Percentiles rank a stretch among this genome's conserved stretches.
Evolutionary conservation across 2,888 invertebrate species (phyloP).

Genomic region (Urechis unicinctus): DNA sequence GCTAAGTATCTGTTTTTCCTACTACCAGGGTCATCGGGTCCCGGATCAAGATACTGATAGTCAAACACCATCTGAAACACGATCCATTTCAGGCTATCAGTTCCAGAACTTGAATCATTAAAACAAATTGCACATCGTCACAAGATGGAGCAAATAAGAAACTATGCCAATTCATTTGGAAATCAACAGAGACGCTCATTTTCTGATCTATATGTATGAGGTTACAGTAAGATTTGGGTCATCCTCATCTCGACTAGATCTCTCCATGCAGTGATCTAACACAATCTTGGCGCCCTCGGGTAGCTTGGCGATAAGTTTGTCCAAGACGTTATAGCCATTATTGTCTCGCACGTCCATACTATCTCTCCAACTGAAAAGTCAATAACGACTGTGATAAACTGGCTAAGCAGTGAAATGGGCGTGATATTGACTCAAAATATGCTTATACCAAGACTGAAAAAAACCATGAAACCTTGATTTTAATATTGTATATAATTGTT

Average conservation of each 20-base stretch:
- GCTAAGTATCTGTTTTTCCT: conserved; percentile 21
- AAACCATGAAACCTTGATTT: too few species aligned
- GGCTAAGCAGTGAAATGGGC: too few species aligned
- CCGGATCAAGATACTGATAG: conserved; percentile 25
- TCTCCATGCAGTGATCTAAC: conserved; percentile 24
- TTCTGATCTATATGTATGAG: not conserved
- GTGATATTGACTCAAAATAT: too few species aligned
- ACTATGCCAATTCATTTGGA: too few species aligned
- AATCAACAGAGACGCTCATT: not conserved
- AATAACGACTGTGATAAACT: too few species aligned
- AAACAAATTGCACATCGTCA: too few species aligned
- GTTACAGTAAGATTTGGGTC: conserved; percentile 22
- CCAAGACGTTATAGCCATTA: conserved; percentile 21
- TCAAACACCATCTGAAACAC: conserved; percentile 24
- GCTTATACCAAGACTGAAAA: too few species aligned
- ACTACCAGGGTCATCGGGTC: conserved; percentile 20
- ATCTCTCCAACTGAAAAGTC: conserved; percentile 17
- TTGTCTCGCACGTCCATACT: conserved; percentile 20
- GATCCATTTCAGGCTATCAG: too few species aligned
- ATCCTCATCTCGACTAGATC: conserved; percentile 22
- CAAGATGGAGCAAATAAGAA: too few species aligned
- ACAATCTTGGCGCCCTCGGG: conserved; percentile 26
- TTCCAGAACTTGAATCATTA: too few species aligned
- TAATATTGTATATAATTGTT: too few species aligned
- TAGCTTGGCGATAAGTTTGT: conserved; percentile 23